Conservation (phyloP, 2,797 vertebrate species). For the Aythya fuligula region DNA sequence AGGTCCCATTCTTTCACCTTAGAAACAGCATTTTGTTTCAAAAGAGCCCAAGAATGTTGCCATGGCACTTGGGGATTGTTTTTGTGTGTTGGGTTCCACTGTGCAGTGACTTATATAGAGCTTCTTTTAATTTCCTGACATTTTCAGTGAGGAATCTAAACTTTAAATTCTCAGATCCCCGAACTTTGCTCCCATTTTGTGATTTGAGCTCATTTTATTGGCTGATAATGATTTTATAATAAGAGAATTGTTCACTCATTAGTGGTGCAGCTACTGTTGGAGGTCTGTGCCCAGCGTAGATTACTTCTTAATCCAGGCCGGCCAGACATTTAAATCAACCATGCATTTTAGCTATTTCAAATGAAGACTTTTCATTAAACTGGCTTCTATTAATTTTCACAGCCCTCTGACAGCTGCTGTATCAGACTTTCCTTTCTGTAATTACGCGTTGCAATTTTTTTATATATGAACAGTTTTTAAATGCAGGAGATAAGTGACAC, state of each 20-base stretch:
- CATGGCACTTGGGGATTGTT: constrained; percentile 1
- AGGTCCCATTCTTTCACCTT: constrained; percentile 43
- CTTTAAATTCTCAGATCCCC: constrained; percentile 32
- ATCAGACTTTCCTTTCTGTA: constrained; percentile 33
- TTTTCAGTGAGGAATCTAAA: constrained; percentile 15
- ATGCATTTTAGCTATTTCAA: constrained; percentile 39
- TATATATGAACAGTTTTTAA: constrained; percentile 13
- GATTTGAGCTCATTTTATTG: constrained; percentile 38
- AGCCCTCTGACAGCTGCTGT: constrained; percentile 39
- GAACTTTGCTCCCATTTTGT: constrained; percentile 59
- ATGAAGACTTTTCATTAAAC: constrained; percentile 44
- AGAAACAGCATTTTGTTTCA: constrained; percentile 36
- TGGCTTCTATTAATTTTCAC: constrained; percentile 50
- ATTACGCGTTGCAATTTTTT: constrained; percentile 2
- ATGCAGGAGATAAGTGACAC: background rate
- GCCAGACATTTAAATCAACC: constrained; percentile 43
- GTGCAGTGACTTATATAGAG: background rate
- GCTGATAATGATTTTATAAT: constrained; percentile 58
- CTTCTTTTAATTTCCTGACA: constrained; percentile 37
- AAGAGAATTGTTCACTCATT: constrained; percentile 46
- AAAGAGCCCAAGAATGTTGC: constrained; percentile 27
- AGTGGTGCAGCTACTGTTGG: background rate
- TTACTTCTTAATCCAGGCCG: constrained; percentile 21
- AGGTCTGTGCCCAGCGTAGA: background rate
- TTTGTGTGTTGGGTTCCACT: background rate